A percentile compares a stretch with the other conserved stretches of the same genome.
Evolutionary conservation across 2,113 vertebrate species (phyloP).

Genomic region (Cheilinus undulatus): DNA sequence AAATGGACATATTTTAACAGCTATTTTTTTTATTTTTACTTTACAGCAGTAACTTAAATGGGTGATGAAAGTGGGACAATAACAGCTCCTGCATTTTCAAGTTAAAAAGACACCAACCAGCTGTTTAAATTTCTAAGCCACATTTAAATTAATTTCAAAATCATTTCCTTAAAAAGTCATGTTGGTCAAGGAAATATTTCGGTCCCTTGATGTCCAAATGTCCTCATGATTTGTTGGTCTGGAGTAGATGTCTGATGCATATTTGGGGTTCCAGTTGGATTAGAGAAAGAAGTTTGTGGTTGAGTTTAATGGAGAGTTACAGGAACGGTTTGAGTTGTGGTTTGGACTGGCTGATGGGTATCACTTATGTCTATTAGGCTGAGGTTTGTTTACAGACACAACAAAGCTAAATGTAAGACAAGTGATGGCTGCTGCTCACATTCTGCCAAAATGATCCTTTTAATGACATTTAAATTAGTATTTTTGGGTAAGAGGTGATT

Average conservation of each 20-base stretch:
- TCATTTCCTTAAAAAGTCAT: constrained; percentile 20
- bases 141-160: constrained; percentile 32
- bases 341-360: constrained; percentile 63
- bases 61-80: background rate
- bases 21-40: background rate
- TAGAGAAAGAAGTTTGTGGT: constrained; percentile 67
- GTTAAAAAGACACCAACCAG: background rate
- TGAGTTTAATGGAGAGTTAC: constrained; percentile 64
- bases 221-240: constrained; percentile 48
- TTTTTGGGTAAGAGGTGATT: constrained; percentile 16
- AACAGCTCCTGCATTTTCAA: constrained; percentile 6
- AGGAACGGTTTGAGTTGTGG: constrained; percentile 70
- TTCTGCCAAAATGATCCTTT: constrained; percentile 32
- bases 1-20: background rate
- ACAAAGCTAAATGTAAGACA: constrained; percentile 35
- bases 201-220: constrained; percentile 30
- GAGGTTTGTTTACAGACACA: constrained; percentile 41
- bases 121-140: constrained; percentile 6
- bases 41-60: background rate
- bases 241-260: constrained; percentile 35
- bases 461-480: constrained; percentile 41
- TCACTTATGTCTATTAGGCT: constrained; percentile 46
- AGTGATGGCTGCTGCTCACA: constrained; percentile 15
- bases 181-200: constrained; percentile 9
- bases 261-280: constrained; percentile 58